Base-by-base conservation (phyloP, 2,888 invertebrate species). In the Mystacides longicornis region DNA sequence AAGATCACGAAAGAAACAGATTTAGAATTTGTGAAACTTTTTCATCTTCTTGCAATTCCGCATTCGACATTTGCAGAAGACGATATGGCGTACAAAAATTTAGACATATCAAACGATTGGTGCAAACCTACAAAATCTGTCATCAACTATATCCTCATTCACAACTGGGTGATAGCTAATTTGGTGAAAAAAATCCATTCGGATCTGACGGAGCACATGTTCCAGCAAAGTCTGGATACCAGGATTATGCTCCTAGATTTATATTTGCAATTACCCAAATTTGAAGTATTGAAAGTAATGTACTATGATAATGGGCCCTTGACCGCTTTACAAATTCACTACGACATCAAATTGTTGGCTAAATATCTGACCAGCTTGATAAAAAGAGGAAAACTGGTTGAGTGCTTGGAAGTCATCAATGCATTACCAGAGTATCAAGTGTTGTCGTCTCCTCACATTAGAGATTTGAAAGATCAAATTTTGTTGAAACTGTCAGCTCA, bases 161-260 rank as follows among this genome's bases (percentile, higher is more conserved):
- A 84, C 60, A 85, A 85, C 64, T 85, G 86, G 84, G 73, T 86
- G 0, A 66, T 86, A 45, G 84, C 85, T 0, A 82, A 83, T 64
- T 75, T 86, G n/a, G 75, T 86, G 22, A 81, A 80, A 63, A 80
- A 81, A 65, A 80, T 86, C 60, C 80, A 84, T 63, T 75, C 77
- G 1, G 72, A 81, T 4, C 71, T 75, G 3, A 75, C 76, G 42
- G 76, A 76, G 51, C 71, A 69, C 52, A 71, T 67, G 51, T 68
- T 77, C 57, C 74, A 75, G 59, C 69, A 78, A 64, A 75, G 75
- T 49, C 75, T 78, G 63, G 81, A 81, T 50, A 75, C 79, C 3
- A 73, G 85, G 16, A 81, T 80, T 0, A 77, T 76, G 63, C 79
- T 78, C 33, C 72, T 86, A 2, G 80, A 81, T 52, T 82, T 81